Evolutionary conservation across 2,888 invertebrate species (phyloP).

Genomic region (Tiphia femorata): DNA sequence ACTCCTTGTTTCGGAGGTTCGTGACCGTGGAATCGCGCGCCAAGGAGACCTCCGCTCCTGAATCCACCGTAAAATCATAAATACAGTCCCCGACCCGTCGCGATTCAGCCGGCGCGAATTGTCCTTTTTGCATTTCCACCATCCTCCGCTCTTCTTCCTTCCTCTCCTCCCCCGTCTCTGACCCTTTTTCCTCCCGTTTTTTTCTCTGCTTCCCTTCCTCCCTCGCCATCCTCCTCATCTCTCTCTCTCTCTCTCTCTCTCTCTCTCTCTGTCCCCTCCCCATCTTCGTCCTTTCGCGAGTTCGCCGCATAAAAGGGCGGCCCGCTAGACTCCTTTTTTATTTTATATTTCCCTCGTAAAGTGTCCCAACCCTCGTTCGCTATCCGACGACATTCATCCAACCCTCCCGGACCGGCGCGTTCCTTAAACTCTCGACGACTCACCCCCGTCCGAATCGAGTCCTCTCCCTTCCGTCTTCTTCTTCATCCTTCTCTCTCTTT

Average conservation of each 20-base stretch:
- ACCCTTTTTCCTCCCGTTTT: not conserved
- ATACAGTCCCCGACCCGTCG: slow-evolving; percentile 11
- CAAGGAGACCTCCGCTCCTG: not conserved
- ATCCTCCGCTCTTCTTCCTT: too few relatives aligned
- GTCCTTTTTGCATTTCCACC: slow-evolving; percentile 19
- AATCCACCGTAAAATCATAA: slow-evolving; percentile 17
- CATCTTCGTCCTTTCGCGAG: slow-evolving; percentile 7
- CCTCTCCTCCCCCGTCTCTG: not conserved
- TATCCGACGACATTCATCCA: slow-evolving; percentile 24
- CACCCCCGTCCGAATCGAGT: slow-evolving; percentile 5
- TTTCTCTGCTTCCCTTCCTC: not conserved
- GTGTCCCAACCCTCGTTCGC: slow-evolving; percentile 22
- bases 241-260: not conserved
- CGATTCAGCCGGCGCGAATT: slow-evolving; percentile 9
- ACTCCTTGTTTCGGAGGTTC: too few relatives aligned
- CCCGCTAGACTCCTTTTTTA: slow-evolving; percentile 17
- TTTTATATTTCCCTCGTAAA: slow-evolving; percentile 21
- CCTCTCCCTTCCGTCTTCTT: slow-evolving; percentile 6
- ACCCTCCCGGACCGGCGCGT: slow-evolving; percentile 10
- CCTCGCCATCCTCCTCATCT: not conserved
- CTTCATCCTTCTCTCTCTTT: slow-evolving; percentile 6
- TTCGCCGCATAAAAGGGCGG: slow-evolving; percentile 20
- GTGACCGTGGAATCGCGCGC: not conserved
- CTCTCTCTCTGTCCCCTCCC: not conserved
- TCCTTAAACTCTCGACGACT: slow-evolving; percentile 22